Evolutionary conservation across 2,888 invertebrate genomes (phyloP), one percentile per base, ranked within the genome.

Genomic region (Dolichopus griseipennis): DNA sequence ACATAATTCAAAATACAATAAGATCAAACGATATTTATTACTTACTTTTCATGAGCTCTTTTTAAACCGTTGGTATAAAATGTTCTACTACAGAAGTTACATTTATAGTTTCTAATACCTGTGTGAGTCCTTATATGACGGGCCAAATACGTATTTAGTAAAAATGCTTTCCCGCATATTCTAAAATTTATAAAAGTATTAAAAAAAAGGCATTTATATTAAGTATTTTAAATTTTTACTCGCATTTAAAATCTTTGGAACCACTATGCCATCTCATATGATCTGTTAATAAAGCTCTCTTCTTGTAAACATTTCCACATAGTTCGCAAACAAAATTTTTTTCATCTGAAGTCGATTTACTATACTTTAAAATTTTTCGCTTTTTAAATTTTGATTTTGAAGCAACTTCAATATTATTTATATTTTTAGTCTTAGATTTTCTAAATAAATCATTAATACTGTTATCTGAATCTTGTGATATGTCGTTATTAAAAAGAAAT

Each of bases 281-380:
- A 22, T 79, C 79, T 1, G 37, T 34, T 74, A 79, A 76, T 9
- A 78, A 75, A 15, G 79, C 78, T 1, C 76, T 75, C 66, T 79
- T 79, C n/a, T 74, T 73, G 68, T 76, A 79, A 22, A 75, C 76
- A 70, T 79, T 79, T 0, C 79, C 79, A 66, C 79, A 79, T 2
- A 79, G 71, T 71, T 79, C 80, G 67, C 79, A 79, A 9, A 79
- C 27, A 63, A 63, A 63, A 8, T 18, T 27, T 63, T 63, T 63
- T 63, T 63, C 63, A 3, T 63, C 15, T 8, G 22, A n/a, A 27
- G 10, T 63, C 5, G 27, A 63, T 63, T 63, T 63, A 1, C 15
- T 15, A 18, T 27, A 27, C 10, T 63, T 63, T 3, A 5, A 27
- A 10, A 27, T 2, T 3, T 12, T 10, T 27, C 12, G 4, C 15